phyloP scores from a whole-genome alignment of 1,140 invertebrate genomes.

The Drosophila saltans region DNA sequence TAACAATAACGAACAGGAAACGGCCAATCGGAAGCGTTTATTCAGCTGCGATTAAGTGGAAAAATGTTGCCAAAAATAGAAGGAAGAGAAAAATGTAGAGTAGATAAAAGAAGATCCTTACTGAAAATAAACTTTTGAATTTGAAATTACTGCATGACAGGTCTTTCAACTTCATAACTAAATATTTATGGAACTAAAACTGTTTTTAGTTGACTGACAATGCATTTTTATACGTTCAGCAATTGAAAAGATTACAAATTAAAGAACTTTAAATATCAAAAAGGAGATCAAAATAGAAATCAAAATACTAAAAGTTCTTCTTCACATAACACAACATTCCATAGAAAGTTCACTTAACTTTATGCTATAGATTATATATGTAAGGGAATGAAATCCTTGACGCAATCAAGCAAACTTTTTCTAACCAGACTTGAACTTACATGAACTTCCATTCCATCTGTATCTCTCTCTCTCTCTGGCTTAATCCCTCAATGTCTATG shows the following conservation, averaged over 20 bases:
- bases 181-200: too few relatives aligned
- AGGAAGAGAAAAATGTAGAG: neutral
- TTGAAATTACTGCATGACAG: neutral
- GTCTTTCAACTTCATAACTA: neutral
- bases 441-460: conserved; percentile 34
- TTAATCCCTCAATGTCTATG: conserved; percentile 39
- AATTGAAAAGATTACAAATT: too few relatives aligned
- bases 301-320: neutral
- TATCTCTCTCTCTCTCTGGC: conserved; percentile 5
- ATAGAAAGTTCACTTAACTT: conserved; percentile 1
- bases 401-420: conserved; percentile 40
- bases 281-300: too few relatives aligned
- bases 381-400: conserved; percentile 19
- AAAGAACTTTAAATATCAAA: too few relatives aligned
- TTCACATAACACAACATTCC: neutral
- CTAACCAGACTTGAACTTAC: conserved; percentile 25
- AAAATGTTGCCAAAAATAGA: conserved; percentile 11
- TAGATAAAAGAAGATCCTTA: neutral
- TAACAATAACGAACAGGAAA: conserved; percentile 36
- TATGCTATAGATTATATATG: neutral
- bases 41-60: conserved; percentile 30
- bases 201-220: too few relatives aligned
- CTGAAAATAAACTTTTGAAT: neutral
- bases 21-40: conserved; percentile 47
- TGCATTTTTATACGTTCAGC: too few relatives aligned